Conservation (phyloP, 2,888 invertebrate species). For the Cephus pulcher region DNA sequence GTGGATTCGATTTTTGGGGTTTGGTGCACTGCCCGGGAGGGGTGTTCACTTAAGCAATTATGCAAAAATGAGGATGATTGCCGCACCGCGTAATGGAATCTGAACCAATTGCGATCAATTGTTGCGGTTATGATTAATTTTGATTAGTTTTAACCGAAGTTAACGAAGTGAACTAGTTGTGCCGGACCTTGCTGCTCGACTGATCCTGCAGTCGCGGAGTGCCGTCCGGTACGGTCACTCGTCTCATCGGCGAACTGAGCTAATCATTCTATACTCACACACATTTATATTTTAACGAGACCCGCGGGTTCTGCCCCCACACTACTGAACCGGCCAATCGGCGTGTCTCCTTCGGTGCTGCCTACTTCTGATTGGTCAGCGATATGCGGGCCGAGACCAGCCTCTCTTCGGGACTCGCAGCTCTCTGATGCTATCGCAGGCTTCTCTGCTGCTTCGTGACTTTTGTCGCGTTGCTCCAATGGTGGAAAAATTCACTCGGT, state of each 20-base stretch:
- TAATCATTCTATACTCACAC: conserved; percentile 62
- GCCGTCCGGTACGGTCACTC: conserved; percentile 34
- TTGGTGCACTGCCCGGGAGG: not conserved
- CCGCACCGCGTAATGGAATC: conserved; percentile 54
- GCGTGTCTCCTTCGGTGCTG: conserved; percentile 25
- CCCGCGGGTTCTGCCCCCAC: conserved; percentile 54
- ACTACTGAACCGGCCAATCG: conserved; percentile 52
- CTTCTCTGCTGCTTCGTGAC: not conserved
- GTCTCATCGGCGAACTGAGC: conserved; percentile 57
- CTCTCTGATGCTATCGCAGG: not conserved
- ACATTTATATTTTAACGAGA: conserved; percentile 63
- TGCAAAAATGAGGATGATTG: conserved; percentile 28
- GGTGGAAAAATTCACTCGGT: not conserved
- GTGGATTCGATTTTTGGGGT: not conserved
- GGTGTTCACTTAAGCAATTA: conserved; percentile 18
- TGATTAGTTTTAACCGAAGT: conserved; percentile 62
- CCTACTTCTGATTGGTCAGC: conserved; percentile 30
- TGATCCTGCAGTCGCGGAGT: conserved; percentile 29
- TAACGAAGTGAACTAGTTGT: conserved; percentile 59
- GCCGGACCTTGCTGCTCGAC: conserved; percentile 54
- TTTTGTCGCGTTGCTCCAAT: not conserved
- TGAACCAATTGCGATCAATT: conserved; percentile 64
- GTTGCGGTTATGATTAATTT: conserved; percentile 65
- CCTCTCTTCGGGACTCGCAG: conserved; percentile 25
- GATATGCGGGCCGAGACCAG: conserved; percentile 51